These are phyloP conservation scores for Hypolimnas misippus DNA, from an alignment of 2,888 invertebrate species.

Conservation along the genomic window DNA sequence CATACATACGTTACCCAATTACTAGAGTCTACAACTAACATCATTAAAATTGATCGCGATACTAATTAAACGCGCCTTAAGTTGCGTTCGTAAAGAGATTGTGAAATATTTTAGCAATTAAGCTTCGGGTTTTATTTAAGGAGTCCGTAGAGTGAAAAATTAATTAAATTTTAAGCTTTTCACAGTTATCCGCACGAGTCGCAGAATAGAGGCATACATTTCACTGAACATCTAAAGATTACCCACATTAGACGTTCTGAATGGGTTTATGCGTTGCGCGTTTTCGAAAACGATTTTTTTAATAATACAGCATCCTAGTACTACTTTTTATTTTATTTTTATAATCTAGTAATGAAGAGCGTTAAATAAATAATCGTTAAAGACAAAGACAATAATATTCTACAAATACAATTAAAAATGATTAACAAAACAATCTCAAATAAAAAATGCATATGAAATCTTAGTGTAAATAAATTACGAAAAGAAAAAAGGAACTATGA, in stretches of 20 bases:
- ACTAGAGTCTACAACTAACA: constrained; percentile 46
- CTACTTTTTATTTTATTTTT: too few relatives aligned
- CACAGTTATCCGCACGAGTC: constrained; percentile 62
- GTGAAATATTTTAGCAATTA: constrained; percentile 75
- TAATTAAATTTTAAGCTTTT: constrained; percentile 79
- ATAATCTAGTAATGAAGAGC: too few relatives aligned
- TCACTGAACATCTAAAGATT: constrained; percentile 79
- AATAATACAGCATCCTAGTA: constrained; percentile 2
- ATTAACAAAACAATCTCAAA: too few relatives aligned
- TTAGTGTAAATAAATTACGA: too few relatives aligned
- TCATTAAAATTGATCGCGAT: constrained; percentile 56
- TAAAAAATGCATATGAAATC: too few relatives aligned
- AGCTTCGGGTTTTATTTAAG: constrained; percentile 68
- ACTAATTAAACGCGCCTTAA: constrained; percentile 64
- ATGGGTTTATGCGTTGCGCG: constrained; percentile 50
- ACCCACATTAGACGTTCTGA: constrained; percentile 73
- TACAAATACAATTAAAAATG: too few relatives aligned
- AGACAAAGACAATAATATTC: too few relatives aligned
- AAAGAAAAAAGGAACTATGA: constrained; percentile 11
- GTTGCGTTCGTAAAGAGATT: constrained; percentile 59
- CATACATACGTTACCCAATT: constrained; percentile 43
- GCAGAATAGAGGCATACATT: constrained; percentile 73
- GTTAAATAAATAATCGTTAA: too few relatives aligned
- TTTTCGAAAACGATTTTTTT: constrained; percentile 13
- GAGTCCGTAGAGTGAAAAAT: constrained; percentile 77